Percentiles rank a stretch among this genome's conserved stretches.
phyloP scores from a whole-genome alignment of 2,797 vertebrate species.

The Podargus strigoides region DNA sequence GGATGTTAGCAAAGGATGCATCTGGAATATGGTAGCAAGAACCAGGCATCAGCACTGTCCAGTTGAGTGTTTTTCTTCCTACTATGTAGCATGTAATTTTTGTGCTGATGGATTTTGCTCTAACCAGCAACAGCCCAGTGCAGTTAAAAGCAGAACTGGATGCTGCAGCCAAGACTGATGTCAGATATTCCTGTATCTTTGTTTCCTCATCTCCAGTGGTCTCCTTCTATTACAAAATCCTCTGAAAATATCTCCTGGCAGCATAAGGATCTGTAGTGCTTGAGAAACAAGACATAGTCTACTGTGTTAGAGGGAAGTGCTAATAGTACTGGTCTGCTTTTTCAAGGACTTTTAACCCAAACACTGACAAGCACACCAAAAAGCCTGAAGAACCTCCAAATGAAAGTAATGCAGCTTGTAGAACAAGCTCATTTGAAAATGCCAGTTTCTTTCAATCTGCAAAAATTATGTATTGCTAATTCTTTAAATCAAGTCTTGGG shows the following conservation, averaged over 20 bases:
- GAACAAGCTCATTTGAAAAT: neutral
- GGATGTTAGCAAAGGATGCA: neutral
- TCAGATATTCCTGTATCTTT: slow-evolving; percentile 39
- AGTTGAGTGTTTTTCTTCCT: neutral
- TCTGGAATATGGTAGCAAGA: neutral
- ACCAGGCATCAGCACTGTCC: neutral
- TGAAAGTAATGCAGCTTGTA: neutral
- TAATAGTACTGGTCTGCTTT: neutral
- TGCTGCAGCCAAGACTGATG: slow-evolving; percentile 4
- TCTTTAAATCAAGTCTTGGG: neutral
- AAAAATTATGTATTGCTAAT: neutral
- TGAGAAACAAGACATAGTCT: neutral
- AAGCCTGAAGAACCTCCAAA: neutral
- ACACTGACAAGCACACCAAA: neutral
- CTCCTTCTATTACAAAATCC: slow-evolving; percentile 28
- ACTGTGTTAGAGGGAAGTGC: neutral
- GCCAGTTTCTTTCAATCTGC: neutral
- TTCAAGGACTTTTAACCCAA: neutral
- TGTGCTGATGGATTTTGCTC: neutral
- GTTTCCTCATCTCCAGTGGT: neutral
- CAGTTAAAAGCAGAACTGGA: neutral
- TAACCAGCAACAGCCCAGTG: neutral
- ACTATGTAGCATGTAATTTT: neutral
- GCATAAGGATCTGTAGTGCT: neutral
- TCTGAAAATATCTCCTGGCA: slow-evolving; percentile 18